Base-by-base conservation (phyloP, 2,888 invertebrate genomes). In the Tenthredo mesomela region DNA sequence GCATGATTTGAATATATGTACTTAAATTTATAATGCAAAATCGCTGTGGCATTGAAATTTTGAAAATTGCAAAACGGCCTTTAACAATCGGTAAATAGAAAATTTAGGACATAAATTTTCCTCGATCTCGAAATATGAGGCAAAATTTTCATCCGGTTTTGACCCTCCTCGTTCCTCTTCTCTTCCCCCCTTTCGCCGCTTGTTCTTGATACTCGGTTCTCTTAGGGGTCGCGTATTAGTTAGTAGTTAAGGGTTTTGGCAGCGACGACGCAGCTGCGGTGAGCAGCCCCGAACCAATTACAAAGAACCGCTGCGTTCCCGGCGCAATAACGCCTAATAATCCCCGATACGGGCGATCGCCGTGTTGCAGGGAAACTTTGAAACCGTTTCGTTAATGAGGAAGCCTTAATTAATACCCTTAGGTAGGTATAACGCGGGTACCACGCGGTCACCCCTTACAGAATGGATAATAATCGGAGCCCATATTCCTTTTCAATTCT, bases 241-340 rank as follows among this genome's bases (percentile, higher is more conserved):
- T 85, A 71, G 78, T 50, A 61, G 78, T 85, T 82, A 85, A 85
- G 84, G 84, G 86, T 86, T 87, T 73, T 40, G 75, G 61, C 65
- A 71, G 84, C 54, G 80, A 89, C 92, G 89, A 89, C 92, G 89
- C 92, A 93, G 92, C 91, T 92, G 92, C 90, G 92, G 89, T 89
- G 86, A 82, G 78, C 87, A 88, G 82, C 88, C 87, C 88, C 88
- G 87, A 88, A 90, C 90, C 92, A 92, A 92, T 93, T 93, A 93
- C 90, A 90, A 90, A 92, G 90, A 91, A 90, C 91, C 89, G 89
- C 89, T 90, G 29, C 67, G 47, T 43, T 47, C 18, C 65, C 50
- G 25, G 43, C 33, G 50, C 47, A 82, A 82, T 67, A 82, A 82
- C 65, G 67, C 82, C 82, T 80, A 80, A 80, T 80, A 80, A 80